These are phyloP conservation scores for Semicossyphus pulcher DNA, from an alignment of 2,113 vertebrate species.

Conservation along the genomic window DNA sequence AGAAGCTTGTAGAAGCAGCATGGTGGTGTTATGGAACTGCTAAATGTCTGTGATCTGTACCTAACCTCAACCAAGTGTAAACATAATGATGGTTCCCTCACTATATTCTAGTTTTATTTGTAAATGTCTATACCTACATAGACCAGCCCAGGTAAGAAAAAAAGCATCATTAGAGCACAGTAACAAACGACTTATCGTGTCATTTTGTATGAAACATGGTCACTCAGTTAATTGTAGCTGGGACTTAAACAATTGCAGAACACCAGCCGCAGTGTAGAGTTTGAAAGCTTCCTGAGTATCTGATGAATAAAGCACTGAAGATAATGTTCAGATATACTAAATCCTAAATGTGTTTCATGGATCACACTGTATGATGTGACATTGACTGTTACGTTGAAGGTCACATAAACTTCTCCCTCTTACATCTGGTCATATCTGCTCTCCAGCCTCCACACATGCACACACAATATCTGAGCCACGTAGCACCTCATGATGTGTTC, in stretches of 20 bases:
- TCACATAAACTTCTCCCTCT: slow-evolving; percentile 27
- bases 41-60: too few relatives aligned
- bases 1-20: too few relatives aligned
- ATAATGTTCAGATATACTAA: neutral
- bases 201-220: too few relatives aligned
- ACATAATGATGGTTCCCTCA: too few relatives aligned
- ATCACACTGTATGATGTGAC: slow-evolving; percentile 16
- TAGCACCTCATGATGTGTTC: slow-evolving; percentile 39
- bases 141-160: too few relatives aligned
- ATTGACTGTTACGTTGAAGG: slow-evolving; percentile 44
- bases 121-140: too few relatives aligned
- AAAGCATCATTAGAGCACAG: too few relatives aligned
- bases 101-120: too few relatives aligned
- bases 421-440: slow-evolving; percentile 21
- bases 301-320: neutral
- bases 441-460: neutral
- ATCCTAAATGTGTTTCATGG: neutral
- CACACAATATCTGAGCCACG: slow-evolving; percentile 32
- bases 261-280: neutral
- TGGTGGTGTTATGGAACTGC: too few relatives aligned
- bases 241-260: neutral
- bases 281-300: neutral
- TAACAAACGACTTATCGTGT: neutral
- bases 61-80: too few relatives aligned
- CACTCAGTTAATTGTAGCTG: too few relatives aligned